Evolutionary conservation across 2,797 vertebrate genomes (phyloP), one percentile per base, ranked within the genome.

Genomic region (Emydoidea blandingii): DNA sequence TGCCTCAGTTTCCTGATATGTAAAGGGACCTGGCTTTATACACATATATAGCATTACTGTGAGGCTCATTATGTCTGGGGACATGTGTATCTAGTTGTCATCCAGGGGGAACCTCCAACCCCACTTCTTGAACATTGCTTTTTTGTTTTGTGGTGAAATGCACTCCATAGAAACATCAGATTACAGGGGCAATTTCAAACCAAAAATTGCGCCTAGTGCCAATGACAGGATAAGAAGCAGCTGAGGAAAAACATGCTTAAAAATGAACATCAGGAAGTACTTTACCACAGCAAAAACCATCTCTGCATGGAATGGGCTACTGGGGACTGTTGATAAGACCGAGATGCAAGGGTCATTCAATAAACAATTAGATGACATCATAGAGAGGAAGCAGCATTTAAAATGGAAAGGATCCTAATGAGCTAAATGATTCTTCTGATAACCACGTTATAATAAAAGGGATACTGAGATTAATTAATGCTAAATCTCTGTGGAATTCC

Each of bases 311-410:
- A 78, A 31, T 78, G 47, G 27, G 74, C 74, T 78, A 78, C 74
- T 49, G 47, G 74, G 74, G 44, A 78, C 74, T 18, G 44, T 49
- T 78, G 74, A 49, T 78, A 31, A 78, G 56, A 29, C 41, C 5
- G 37, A 34, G 25, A 56, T 81, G 27, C 52, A 6, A 2, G 8
- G 21, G 74, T 78, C 74, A 78, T 57, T 54, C 79, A n/a, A 90
- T 34, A n/a, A 8, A 25, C 37, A 10, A 0, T 0, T 0, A 7
- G 49, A n/a, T n/a, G 62, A 9, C 1, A 8, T 83, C 41, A 4
- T 27, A 5, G 85, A 81, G 65, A 15, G 37, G 15, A 10, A 16
- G 57, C 14, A 18, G 56, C 81, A 52, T 34, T 19, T 57, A 31
- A 78, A 1, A 18, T 3, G 56, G 16, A 0, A 0, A 85, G 34